Evolutionary conservation across 2,888 invertebrate genomes (phyloP).

Genomic region (Ganaspis brasiliensis): DNA sequence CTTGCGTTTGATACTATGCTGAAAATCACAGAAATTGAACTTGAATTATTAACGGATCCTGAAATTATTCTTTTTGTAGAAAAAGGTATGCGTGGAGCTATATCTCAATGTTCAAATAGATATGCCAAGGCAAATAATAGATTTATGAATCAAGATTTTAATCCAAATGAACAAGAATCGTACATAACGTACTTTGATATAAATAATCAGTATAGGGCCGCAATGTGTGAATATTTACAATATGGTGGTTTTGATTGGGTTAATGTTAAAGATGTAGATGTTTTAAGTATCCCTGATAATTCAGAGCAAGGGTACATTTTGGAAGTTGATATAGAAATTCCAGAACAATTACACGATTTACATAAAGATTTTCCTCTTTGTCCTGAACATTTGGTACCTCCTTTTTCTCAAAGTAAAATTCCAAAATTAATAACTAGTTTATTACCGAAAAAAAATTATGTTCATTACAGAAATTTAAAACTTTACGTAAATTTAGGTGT

Average conservation of each 20-base stretch:
- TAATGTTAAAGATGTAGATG: neutral
- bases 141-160: too few relatives aligned
- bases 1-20: conserved; percentile 26
- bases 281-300: neutral
- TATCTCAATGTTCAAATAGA: too few relatives aligned
- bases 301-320: conserved; percentile 14
- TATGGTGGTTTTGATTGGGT: conserved; percentile 27
- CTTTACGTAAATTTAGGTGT: conserved; percentile 64
- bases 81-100: too few relatives aligned
- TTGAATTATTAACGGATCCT: too few relatives aligned
- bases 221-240: conserved; percentile 16
- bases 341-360: conserved; percentile 21
- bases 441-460: conserved; percentile 65
- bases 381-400: conserved; percentile 45
- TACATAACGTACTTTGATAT: neutral
- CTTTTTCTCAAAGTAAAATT: conserved; percentile 33
- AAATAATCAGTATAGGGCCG: conserved; percentile 8
- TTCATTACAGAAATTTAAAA: conserved; percentile 74
- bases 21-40: neutral
- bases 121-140: too few relatives aligned
- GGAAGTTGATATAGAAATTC: conserved; percentile 38
- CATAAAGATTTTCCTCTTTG: conserved; percentile 51
- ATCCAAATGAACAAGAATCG: too few relatives aligned
- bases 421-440: conserved; percentile 64
- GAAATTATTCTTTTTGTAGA: too few relatives aligned